phyloP scores from a whole-genome alignment of 2,113 vertebrate genomes.

The Protobothrops mucrosquamatus region DNA sequence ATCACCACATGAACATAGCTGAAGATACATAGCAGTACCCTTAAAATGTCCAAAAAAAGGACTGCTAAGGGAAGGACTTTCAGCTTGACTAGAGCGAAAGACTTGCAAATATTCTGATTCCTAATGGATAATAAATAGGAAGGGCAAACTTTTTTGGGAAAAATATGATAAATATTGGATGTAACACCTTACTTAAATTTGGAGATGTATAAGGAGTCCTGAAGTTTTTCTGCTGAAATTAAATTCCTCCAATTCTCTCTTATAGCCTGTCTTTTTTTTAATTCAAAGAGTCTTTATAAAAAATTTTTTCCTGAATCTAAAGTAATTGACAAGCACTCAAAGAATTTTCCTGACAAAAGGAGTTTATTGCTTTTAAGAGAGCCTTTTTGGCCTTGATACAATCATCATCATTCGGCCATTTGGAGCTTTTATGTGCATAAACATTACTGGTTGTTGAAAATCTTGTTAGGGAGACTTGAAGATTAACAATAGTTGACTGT shows the following conservation, averaged over 20 bases:
- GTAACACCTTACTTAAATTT: not conserved
- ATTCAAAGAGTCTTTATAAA: not conserved
- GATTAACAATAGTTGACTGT: not conserved
- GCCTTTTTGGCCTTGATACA: not conserved
- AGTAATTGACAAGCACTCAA: not conserved
- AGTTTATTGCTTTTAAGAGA: not conserved
- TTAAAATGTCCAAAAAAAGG: not conserved
- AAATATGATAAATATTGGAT: not conserved
- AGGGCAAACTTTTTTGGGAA: not conserved
- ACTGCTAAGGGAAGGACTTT: not conserved
- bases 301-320: not conserved
- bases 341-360: not conserved
- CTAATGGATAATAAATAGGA: not conserved
- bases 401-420: accelerated
- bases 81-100: not conserved
- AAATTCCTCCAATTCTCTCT: not conserved
- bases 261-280: not conserved
- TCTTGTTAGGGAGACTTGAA: not conserved
- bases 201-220: not conserved
- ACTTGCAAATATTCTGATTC: not conserved
- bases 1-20: not conserved
- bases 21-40: not conserved
- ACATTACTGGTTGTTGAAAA: not conserved
- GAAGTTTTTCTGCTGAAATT: not conserved
- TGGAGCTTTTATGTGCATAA: not conserved